phyloP scores from a whole-genome alignment of 1,140 invertebrate genomes.

The Trichomalopsis sarcophagae region DNA sequence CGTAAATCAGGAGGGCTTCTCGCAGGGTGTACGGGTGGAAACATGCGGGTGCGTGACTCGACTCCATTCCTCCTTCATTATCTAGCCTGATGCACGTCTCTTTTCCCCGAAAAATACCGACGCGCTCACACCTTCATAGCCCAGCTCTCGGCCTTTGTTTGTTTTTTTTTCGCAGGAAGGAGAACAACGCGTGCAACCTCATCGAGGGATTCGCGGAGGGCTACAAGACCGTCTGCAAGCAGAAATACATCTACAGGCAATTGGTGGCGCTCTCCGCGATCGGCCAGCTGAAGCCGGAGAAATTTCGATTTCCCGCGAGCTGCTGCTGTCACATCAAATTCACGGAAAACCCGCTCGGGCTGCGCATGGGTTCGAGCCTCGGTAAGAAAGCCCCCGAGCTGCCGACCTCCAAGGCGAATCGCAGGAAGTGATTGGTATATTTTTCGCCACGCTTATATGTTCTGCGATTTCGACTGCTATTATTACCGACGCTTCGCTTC shows the following conservation, averaged over 20 bases:
- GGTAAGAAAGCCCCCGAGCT: background rate
- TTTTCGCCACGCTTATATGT: too few relatives aligned
- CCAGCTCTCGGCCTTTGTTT: too few relatives aligned
- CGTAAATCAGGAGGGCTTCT: constrained; percentile 76
- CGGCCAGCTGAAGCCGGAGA: constrained; percentile 72
- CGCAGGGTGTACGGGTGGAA: constrained; percentile 77
- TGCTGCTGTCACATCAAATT: constrained; percentile 77
- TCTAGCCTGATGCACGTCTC: background rate
- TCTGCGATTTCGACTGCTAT: too few relatives aligned
- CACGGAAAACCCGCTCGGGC: constrained; percentile 42
- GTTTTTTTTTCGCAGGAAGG: constrained; percentile 67
- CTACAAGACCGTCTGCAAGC: constrained; percentile 77
- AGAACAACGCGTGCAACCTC: constrained; percentile 54
- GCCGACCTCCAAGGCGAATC: background rate
- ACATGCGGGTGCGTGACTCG: constrained; percentile 74
- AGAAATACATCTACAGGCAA: constrained; percentile 79
- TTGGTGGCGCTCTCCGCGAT: constrained; percentile 74
- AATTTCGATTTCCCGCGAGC: constrained; percentile 79
- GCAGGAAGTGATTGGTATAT: background rate
- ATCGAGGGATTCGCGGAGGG: constrained; percentile 60
- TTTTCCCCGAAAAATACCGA: background rate
- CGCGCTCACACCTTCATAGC: background rate
- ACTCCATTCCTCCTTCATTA: background rate
- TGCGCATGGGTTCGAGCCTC: constrained; percentile 46
- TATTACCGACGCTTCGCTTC: too few relatives aligned